Base-by-base conservation (phyloP, 2,888 invertebrate genomes). In the Plebejus melissa region DNA sequence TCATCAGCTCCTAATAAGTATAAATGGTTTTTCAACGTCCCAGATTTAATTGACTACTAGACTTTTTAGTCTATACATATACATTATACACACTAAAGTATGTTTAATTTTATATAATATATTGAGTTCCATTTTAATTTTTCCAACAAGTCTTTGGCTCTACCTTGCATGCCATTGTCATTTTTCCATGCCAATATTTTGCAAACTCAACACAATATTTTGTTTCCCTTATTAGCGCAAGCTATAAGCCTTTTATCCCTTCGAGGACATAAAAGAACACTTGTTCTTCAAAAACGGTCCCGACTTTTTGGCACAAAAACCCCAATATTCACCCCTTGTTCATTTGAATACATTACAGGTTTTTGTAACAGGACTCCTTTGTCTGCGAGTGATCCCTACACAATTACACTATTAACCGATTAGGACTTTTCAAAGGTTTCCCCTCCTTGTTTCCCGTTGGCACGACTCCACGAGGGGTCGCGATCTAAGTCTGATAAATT, bases 331-430 rank as follows among this genome's bases (percentile, higher is more conserved):
- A 74, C 38, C 70, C 74, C 58, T 69, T 74, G 69, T 65, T 60
- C 65, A 65, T 65, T 65, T 65, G 65, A 65, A 65, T 65, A 65
- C 36, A 65, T 71, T 71, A 74, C 74, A 75, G 74, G 76, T 76
- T 74, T 74, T 74, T 69, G 76, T 76, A 74, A 76, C 70, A 76
- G 28, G 57, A 69, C 75, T 41, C 69, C 69, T 77, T 78, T 77
- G 77, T 77, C 76, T 80, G 81, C 69, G 77, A 77, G 81, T 84
- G 83, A 83, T 84, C 86, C 83, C 81, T 80, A 79, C 83, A 82
- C 84, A 88, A 90, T 89, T 84, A 86, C 84, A 78, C 82, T 81
- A 86, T 89, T 86, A 89, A 82, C 83, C 84, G 86, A 91, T 90
- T 88, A 89, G 85, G 80, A 82, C 82, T 80, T 84, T 82, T 82